These are phyloP conservation scores for Xestia ashworthii DNA, from an alignment of 2,888 invertebrate species.

Conservation along the genomic window DNA sequence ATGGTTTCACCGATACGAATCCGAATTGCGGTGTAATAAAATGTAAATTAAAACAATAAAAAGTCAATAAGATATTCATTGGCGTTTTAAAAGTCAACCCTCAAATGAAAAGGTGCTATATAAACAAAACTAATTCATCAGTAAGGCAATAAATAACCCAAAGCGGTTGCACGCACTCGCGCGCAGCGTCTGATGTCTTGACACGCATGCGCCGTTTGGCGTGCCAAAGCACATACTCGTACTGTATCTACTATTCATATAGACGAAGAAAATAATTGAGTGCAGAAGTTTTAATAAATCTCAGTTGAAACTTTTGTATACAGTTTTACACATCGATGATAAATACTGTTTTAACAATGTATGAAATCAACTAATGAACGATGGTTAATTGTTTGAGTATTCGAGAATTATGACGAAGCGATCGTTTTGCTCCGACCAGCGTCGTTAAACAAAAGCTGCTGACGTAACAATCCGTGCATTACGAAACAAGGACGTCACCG, in stretches of 20 bases:
- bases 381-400: slow-evolving; percentile 47
- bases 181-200: slow-evolving; percentile 84
- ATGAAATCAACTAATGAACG: slow-evolving; percentile 50
- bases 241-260: slow-evolving; percentile 75
- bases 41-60: slow-evolving; percentile 76
- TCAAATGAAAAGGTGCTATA: slow-evolving; percentile 82
- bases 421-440: slow-evolving; percentile 48
- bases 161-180: slow-evolving; percentile 86
- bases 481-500: slow-evolving; percentile 73
- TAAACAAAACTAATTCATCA: slow-evolving; percentile 83
- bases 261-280: slow-evolving; percentile 69
- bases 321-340: slow-evolving; percentile 52
- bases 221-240: slow-evolving; percentile 83
- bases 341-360: slow-evolving; percentile 42
- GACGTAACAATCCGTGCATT: slow-evolving; percentile 77
- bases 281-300: slow-evolving; percentile 62
- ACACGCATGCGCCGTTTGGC: slow-evolving; percentile 84
- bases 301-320: slow-evolving; percentile 56
- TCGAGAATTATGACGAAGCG: slow-evolving; percentile 40
- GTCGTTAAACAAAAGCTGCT: slow-evolving; percentile 72
- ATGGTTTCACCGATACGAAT: slow-evolving; percentile 63
- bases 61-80: slow-evolving; percentile 82
- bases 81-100: slow-evolving; percentile 80
- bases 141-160: slow-evolving; percentile 84
- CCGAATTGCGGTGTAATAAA: slow-evolving; percentile 67